Conservation (phyloP, 2,113 vertebrate genomes). For the Cardinalis cardinalis region DNA sequence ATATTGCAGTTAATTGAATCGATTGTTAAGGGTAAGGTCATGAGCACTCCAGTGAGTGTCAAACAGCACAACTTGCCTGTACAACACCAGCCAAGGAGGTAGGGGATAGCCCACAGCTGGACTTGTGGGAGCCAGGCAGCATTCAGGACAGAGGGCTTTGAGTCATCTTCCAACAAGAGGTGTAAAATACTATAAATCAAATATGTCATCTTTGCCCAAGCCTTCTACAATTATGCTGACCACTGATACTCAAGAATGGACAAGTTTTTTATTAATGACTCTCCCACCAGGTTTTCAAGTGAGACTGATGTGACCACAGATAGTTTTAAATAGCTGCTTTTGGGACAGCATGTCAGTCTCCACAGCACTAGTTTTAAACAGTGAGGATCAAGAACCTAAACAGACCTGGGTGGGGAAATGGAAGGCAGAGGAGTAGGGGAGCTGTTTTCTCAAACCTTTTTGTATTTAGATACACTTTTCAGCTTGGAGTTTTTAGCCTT, state of each 20-base stretch:
- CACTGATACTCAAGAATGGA: background rate
- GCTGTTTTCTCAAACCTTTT: background rate
- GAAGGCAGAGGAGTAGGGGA: too few relatives aligned
- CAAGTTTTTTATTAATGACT: background rate
- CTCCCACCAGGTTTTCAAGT: background rate
- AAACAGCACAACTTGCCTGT: accelerated
- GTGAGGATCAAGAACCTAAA: background rate
- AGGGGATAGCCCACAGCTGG: background rate
- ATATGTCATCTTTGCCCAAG: accelerated
- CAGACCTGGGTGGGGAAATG: background rate
- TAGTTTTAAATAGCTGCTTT: background rate
- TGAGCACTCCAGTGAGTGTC: accelerated
- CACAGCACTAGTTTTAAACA: background rate
- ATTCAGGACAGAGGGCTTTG: background rate
- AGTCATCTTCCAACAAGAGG: accelerated
- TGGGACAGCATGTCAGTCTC: background rate
- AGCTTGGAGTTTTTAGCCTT: background rate
- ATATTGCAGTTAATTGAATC: background rate
- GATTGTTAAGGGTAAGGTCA: background rate
- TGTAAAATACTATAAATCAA: background rate
- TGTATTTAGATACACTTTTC: background rate
- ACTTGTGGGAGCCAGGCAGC: background rate
- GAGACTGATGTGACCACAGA: background rate
- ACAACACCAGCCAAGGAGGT: background rate
- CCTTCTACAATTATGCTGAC: background rate